Evolutionary conservation across 2,113 vertebrate species (phyloP).

Genomic region (Ptyas mucosa): DNA sequence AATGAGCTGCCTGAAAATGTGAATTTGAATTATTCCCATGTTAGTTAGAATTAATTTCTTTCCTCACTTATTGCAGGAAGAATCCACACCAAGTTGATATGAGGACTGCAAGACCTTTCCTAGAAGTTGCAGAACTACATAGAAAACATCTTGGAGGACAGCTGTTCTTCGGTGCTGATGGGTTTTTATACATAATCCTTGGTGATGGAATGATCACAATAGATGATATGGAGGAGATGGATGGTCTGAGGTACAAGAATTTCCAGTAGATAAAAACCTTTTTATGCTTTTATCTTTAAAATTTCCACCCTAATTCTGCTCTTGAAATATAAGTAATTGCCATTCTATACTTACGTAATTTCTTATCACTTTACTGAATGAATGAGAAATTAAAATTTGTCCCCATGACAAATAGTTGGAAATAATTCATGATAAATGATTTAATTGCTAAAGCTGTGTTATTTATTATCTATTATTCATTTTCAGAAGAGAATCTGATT

Average conservation of each 20-base stretch:
- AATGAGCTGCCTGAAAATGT: neutral
- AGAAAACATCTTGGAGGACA: constrained; percentile 95
- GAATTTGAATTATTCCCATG: neutral
- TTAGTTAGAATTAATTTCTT: neutral
- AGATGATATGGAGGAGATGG: constrained; percentile 99
- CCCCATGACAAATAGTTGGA: neutral
- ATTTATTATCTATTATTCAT: neutral
- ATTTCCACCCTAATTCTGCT: neutral
- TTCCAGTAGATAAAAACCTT: neutral
- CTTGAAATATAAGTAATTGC: neutral
- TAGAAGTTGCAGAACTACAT: constrained; percentile 96
- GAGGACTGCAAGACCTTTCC: constrained; percentile 85
- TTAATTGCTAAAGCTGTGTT: neutral
- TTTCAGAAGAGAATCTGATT: neutral
- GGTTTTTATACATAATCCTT: constrained; percentile 90
- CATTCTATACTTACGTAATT: neutral
- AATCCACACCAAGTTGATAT: constrained; percentile 91
- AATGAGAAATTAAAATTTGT: neutral
- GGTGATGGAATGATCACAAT: constrained; percentile 98
- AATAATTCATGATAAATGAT: neutral
- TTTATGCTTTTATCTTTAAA: neutral
- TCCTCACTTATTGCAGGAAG: constrained; percentile 74
- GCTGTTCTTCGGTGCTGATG: constrained; percentile 88
- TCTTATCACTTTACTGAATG: neutral
- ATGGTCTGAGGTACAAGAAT: constrained; percentile 88